Conservation (phyloP, 2,113 vertebrate genomes). For the Neolamprologus hecqui region DNA sequence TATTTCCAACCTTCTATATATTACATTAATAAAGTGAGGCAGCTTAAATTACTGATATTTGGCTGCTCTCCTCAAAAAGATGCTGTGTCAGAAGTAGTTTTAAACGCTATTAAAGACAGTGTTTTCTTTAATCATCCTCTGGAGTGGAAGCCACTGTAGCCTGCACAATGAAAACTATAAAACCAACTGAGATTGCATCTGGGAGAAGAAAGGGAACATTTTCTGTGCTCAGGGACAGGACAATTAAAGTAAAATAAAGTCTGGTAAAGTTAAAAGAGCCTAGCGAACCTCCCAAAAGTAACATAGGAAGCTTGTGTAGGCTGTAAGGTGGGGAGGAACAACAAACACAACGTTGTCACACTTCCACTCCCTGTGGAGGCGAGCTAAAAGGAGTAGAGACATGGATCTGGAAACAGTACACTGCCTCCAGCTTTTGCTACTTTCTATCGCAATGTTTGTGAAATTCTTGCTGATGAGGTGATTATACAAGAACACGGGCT, state of each 20-base stretch:
- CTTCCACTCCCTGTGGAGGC: constrained; percentile 51
- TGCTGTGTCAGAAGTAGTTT: neutral
- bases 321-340: constrained; percentile 52
- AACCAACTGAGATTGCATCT: constrained; percentile 45
- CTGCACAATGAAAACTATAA: constrained; percentile 20
- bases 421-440: constrained; percentile 44
- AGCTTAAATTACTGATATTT: neutral
- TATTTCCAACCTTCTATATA: neutral
- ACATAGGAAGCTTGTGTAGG: constrained; percentile 39
- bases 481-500: constrained; percentile 32
- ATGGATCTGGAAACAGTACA: constrained; percentile 43
- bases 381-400: constrained; percentile 32
- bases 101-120: neutral
- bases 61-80: neutral
- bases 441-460: constrained; percentile 38
- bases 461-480: constrained; percentile 59
- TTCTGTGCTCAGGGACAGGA: constrained; percentile 44
- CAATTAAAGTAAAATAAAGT: constrained; percentile 70
- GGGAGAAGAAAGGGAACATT: constrained; percentile 22
- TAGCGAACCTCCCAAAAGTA: constrained; percentile 44
- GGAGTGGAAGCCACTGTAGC: constrained; percentile 3
- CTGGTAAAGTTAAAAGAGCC: constrained; percentile 55
- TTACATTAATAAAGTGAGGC: neutral
- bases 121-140: constrained; percentile 38
- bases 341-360: constrained; percentile 58